Evolutionary conservation across 2,797 vertebrate genomes (phyloP), one percentile per base, ranked within the genome.

Genomic region (Echiichthys vipera): DNA sequence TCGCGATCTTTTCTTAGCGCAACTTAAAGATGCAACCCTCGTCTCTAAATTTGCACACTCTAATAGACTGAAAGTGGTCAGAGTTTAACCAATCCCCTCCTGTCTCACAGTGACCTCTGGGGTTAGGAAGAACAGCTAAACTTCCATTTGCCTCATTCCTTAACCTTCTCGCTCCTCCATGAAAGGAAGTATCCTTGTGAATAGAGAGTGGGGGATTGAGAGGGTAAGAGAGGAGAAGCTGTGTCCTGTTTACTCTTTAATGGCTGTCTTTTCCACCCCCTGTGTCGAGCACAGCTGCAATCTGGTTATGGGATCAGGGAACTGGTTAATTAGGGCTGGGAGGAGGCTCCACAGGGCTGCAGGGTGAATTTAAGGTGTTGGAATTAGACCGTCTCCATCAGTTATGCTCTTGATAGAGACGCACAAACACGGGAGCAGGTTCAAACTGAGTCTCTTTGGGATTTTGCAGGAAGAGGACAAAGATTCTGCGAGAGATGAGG

Each of bases 251-350:
- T 74, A 63, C 50, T 76, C 43, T 65, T 81, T 77, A 79, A 87
- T 72, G 61, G 51, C 29, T 36, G 40, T 54, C 70, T 66, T 37
- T 69, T 62, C 34, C 57, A 32, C 37, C 51, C 59, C 49, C 27
- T 47, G 36, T 59, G 67, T 49, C 0, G 18, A 70, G 20, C 6
- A 1, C 57, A 37, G 65, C n/a, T 2, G 25, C 89, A 88, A 91
- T 89, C 87, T 87, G 73, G 62, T 89, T 82, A 85, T 74, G 64
- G 73, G 83, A 90, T 91, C 80, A 78, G 51, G 70, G 78, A 77
- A 63, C 43, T 80, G 69, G 81, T 82, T 88, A 80, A 89, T 90
- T 83, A 83, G 54, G 66, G 58, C 45, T 67, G 29, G 74, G 77
- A 80, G 82, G 78, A 83, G 74, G 57, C 63, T 68, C 43, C 37